phyloP scores from a whole-genome alignment of 2,888 invertebrate genomes.

The Lysandra bellargus region DNA sequence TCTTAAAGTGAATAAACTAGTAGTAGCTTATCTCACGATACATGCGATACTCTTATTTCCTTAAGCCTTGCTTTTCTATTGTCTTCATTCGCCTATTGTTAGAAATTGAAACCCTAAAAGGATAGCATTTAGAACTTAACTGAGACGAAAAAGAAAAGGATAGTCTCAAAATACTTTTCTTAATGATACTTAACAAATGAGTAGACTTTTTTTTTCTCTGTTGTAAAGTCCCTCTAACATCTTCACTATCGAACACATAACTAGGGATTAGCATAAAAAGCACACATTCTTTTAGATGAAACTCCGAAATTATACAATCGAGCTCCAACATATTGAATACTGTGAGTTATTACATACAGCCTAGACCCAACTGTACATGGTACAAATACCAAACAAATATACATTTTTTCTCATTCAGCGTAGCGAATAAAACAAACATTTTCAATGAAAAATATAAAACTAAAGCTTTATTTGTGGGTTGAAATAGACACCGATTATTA shows the following conservation, averaged over 20 bases:
- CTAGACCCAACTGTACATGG: neutral
- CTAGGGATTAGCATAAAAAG: slow-evolving; percentile 37
- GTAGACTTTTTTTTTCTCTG: neutral
- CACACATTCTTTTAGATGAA: slow-evolving; percentile 35
- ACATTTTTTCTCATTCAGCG: neutral
- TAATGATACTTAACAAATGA: too few species aligned
- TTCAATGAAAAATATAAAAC: neutral
- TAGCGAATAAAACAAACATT: neutral
- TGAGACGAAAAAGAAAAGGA: too few species aligned
- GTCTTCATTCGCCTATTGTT: too few species aligned
- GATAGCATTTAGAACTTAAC: too few species aligned
- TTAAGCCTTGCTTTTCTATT: too few species aligned
- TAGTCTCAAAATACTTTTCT: too few species aligned
- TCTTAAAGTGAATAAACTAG: too few species aligned
- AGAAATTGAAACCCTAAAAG: too few species aligned
- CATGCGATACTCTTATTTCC: too few species aligned
- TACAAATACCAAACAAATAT: neutral
- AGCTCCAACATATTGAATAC: slow-evolving; percentile 31
- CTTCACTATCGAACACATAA: slow-evolving; percentile 30
- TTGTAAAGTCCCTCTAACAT: neutral
- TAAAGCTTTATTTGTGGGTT: neutral
- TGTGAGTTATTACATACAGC: slow-evolving; percentile 25
- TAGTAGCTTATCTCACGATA: too few species aligned
- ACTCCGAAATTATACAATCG: slow-evolving; percentile 33
- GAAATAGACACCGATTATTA: neutral